Base-by-base conservation (phyloP, 2,797 vertebrate species). In the Enteromius argenteus region DNA sequence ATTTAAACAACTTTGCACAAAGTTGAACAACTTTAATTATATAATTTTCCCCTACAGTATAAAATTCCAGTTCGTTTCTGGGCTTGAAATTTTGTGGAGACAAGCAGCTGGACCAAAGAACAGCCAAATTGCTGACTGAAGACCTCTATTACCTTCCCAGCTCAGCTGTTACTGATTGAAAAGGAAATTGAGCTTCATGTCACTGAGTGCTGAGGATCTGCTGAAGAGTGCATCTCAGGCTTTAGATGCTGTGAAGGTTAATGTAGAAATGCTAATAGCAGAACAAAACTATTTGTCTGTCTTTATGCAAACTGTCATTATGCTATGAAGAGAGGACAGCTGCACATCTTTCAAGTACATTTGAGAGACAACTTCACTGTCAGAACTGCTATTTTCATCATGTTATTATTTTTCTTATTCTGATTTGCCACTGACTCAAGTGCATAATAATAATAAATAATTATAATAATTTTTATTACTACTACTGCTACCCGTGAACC, bases 251-350 rank as follows among this genome's bases (percentile, higher is more conserved):
- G 32, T 68, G 78, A 64, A 44, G 15, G 60, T 79, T 58, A 32
- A 84, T 68, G 44, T 53, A 37, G 76, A 76, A 74, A 86, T 21
- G 64, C 72, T 78, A 51, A 85, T 51, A 64, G 53, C 80, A 74
- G 69, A 68, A 80, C 56, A 80, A 78, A 84, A 81, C 84, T 64
- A 74, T 85, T 62, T 85, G 56, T 79, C 64, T 39, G 39, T 81
- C 60, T 76, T 75, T 32, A 42, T 35, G 10, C 32, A 76, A 32
- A 23, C 19, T 53, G 56, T 77, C 39, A 80, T 66, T 83, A 74
- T 14, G 42, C 5, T n/a, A 8, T 83, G 32, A 80, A 19, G 35
- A 72, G 32, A 71, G 23, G 32, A 80, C 75, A 76, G 80, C 51
- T 76, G 76, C 51, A 68, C 32, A 53, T 66, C 9, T 49, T 76